A percentile compares a stretch with the other conserved stretches of the same genome.
phyloP scores from a whole-genome alignment of 2,888 invertebrate genomes.

The Lymantria dispar region DNA sequence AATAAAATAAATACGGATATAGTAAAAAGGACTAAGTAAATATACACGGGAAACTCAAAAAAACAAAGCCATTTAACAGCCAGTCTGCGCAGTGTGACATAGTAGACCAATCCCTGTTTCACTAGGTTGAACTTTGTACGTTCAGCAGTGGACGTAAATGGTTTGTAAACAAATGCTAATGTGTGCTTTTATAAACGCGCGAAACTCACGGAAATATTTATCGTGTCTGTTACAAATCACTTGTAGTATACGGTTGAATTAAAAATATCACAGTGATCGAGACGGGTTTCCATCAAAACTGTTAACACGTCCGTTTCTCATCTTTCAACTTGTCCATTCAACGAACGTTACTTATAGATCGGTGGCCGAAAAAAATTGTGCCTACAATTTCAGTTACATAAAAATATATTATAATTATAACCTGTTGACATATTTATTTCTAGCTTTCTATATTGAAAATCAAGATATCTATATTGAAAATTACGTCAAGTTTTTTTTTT shows the following conservation, averaged over 20 bases:
- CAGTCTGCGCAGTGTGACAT: no score
- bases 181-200: slow-evolving; percentile 6
- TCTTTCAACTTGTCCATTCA: slow-evolving; percentile 26
- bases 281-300: slow-evolving; percentile 23
- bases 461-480: no score
- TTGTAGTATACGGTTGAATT: slow-evolving; percentile 8
- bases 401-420: slow-evolving; percentile 1
- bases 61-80: no score
- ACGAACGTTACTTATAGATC: neutral
- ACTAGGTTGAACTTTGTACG: no score
- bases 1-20: no score
- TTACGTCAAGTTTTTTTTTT: no score
- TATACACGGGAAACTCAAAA: no score
- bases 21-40: no score
- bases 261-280: slow-evolving; percentile 24
- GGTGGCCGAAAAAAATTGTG: slow-evolving; percentile 11
- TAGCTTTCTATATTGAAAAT: no score
- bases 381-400: slow-evolving; percentile 3
- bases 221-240: slow-evolving; percentile 15
- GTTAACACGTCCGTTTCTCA: slow-evolving; percentile 11
- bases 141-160: no score
- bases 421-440: slow-evolving; percentile 2
- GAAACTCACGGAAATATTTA: slow-evolving; percentile 15
- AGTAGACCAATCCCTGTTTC: no score
- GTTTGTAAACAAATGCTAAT: neutral